Evolutionary conservation across 2,113 vertebrate species (phyloP).

Genomic region (Andinoacara biseriatus): DNA sequence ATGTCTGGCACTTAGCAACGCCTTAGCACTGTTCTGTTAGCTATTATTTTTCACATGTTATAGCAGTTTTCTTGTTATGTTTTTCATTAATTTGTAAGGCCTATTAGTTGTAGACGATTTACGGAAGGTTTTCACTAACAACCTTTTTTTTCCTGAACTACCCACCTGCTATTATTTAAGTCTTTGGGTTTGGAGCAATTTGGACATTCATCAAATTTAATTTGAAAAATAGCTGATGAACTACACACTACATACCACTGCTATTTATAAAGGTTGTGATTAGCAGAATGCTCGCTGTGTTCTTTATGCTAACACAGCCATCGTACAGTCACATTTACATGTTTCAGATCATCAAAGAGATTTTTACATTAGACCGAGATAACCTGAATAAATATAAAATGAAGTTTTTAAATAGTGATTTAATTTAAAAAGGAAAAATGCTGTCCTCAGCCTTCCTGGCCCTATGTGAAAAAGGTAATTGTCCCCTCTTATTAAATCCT

Average conservation of each 20-base stretch:
- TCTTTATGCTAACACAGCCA: background rate
- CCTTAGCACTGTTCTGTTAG: background rate
- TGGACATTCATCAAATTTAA: background rate
- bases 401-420: background rate
- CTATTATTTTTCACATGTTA: slow-evolving; percentile 2
- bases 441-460: background rate
- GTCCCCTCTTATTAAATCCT: no score
- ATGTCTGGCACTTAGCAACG: background rate
- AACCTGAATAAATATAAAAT: background rate
- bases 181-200: background rate
- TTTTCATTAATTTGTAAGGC: background rate
- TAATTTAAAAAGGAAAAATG: background rate
- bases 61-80: background rate
- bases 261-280: background rate
- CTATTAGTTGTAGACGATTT: background rate
- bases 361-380: background rate
- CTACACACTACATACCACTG: background rate
- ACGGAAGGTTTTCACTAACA: background rate
- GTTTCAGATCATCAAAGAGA: background rate
- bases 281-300: slow-evolving; percentile 30
- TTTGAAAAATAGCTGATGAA: background rate
- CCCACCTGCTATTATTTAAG: background rate
- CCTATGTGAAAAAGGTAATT: no score
- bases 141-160: background rate
- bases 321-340: slow-evolving; percentile 5